These are phyloP conservation scores for Gephyroberyx darwinii DNA, from an alignment of 2,797 vertebrate species.

Conservation along the genomic window DNA sequence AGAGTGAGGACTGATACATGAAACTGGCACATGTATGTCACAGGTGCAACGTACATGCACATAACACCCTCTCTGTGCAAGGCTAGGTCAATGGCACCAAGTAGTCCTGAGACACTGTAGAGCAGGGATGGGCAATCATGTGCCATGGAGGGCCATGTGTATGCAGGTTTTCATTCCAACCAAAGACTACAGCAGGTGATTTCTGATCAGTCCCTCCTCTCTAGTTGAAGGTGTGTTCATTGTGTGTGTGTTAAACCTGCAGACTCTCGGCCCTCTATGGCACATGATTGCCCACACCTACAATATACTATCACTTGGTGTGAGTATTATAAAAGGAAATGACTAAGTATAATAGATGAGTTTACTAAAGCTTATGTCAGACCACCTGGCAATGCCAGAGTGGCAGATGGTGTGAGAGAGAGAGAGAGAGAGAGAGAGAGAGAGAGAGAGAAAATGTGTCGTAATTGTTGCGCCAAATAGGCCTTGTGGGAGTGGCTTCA, in stretches of 20 bases:
- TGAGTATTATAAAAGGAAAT: conserved; percentile 43
- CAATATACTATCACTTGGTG: background rate
- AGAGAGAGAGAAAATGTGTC: conserved; percentile 7
- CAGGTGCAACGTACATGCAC: conserved; percentile 34
- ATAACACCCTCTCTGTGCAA: conserved; percentile 16
- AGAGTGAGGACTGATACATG: conserved; percentile 16
- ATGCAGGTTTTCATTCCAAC: no score
- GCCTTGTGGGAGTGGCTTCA: background rate
- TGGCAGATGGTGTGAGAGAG: conserved; percentile 56
- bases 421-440: background rate
- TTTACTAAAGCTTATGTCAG: conserved; percentile 30
- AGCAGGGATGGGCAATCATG: no score
- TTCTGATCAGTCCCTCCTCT: background rate
- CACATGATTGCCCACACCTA: no score
- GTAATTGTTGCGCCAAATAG: background rate
- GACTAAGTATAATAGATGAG: conserved; percentile 7
- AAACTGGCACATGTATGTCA: conserved; percentile 31
- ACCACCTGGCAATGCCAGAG: conserved; percentile 35
- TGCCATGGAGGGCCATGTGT: no score
- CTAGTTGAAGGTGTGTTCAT: no score
- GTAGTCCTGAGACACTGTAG: no score
- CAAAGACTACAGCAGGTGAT: no score
- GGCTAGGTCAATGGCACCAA: background rate
- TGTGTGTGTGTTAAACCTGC: no score
- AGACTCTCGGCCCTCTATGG: no score